Evolutionary conservation across 2,888 invertebrate genomes (phyloP), one percentile per base, ranked within the genome.

Genomic region (Tenthredo mesomela): DNA sequence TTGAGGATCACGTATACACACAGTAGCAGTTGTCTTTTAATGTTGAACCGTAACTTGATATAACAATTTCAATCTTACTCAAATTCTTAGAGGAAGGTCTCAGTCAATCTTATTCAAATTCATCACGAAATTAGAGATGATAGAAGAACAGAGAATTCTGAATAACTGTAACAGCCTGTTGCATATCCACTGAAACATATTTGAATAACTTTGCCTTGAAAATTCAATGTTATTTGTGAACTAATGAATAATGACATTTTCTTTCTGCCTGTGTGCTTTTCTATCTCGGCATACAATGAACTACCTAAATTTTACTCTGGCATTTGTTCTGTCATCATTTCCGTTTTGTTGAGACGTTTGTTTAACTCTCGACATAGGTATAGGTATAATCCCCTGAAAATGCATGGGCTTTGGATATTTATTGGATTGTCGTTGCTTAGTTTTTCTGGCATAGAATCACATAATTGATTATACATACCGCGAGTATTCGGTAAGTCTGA

Each of bases 361-460:
- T 50, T 80, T 61, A 21, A 25, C 58, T 80, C 37, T 61, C 40
- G 21, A 80, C n/a, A 37, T 58, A 80, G 12, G 3, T 47, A 12
- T 43, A 47, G 15, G 12, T 18, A 40, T 61, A 80, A 61, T 58
- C 40, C 58, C 37, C n/a, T 7, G 0, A 61, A 61, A 40, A 80
- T 58, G 80, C 40, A 61, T 61, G 25, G 37, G 80, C 61, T 61
- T 80, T 21, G 80, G 50, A 80, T 21, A 78, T 61, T 25, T 61
- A 37, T 61, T 37, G 12, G 61, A 61, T 80, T 80, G 37, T 58
- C 25, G 37, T 80, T 80, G 18, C 21, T 80, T 61, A 58, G 21
- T 40, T 80, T 61, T 37, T 40, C 10, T 61, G 1, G 58, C 61
- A 80, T 80, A 61, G 61, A 40, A 80, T 80, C 37, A 80, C 50